Conservation (phyloP, 2,888 invertebrate species). For the Scaptomyza parva region DNA sequence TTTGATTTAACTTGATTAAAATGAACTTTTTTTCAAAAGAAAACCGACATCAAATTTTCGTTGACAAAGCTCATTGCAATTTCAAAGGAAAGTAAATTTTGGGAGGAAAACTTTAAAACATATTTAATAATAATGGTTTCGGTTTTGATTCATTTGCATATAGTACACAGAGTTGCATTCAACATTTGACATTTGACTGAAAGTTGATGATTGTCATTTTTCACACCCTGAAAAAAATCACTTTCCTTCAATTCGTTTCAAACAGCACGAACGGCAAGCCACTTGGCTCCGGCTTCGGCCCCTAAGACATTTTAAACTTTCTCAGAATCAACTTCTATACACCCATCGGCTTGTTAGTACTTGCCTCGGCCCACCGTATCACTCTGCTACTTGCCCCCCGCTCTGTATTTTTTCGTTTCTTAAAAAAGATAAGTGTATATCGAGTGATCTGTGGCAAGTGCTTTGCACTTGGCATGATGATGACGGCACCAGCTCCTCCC, state of each 20-base stretch:
- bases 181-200: neutral
- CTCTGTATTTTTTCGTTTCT: neutral
- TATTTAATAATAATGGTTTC: neutral
- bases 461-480: slow-evolving; percentile 68
- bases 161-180: neutral
- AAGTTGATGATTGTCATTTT: slow-evolving; percentile 6
- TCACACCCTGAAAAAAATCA: slow-evolving; percentile 58
- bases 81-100: neutral
- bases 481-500: slow-evolving; percentile 1
- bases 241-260: slow-evolving; percentile 35
- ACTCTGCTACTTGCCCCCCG: neutral
- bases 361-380: neutral
- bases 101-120: too few relatives aligned
- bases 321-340: neutral
- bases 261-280: too few relatives aligned
- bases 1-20: slow-evolving; percentile 31
- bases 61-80: slow-evolving; percentile 1
- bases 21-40: slow-evolving; percentile 7
- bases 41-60: too few relatives aligned
- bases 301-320: slow-evolving; percentile 1
- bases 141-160: slow-evolving; percentile 3
- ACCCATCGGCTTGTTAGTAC: neutral
- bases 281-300: slow-evolving; percentile 26
- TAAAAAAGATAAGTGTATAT: slow-evolving; percentile 56
- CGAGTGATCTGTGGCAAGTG: slow-evolving; percentile 66